phyloP scores from a whole-genome alignment of 2,113 vertebrate genomes.

The Sminthopsis crassicaudata region DNA sequence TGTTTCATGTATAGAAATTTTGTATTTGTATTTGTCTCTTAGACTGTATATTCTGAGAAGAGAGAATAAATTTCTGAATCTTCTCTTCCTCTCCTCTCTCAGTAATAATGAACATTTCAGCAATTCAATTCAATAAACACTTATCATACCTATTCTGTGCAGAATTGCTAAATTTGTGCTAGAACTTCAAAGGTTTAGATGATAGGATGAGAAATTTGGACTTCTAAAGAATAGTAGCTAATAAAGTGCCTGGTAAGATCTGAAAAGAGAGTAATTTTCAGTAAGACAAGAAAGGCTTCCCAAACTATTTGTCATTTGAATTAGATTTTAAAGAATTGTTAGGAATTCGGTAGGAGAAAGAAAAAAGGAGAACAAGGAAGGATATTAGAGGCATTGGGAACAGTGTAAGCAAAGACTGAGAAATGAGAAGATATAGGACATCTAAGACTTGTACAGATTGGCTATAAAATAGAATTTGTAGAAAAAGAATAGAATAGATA shows the following conservation, averaged over 20 bases:
- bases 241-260: background rate
- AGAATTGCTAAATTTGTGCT: background rate
- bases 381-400: background rate
- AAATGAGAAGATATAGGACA: background rate
- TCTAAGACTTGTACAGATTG: background rate
- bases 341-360: background rate
- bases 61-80: background rate
- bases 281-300: background rate
- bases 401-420: background rate
- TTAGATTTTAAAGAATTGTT: conserved; percentile 49
- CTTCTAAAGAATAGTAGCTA: background rate
- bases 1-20: background rate
- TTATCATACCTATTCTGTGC: background rate
- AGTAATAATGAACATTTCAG: background rate
- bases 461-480: background rate
- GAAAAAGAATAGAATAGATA: background rate
- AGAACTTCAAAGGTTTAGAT: background rate
- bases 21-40: background rate
- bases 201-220: background rate
- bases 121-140: background rate
- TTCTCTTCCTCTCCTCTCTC: background rate
- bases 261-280: background rate
- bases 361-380: background rate
- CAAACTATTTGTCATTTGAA: background rate
- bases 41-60: background rate